Conservation (phyloP, 2,888 invertebrate genomes). For the Synergus japonicus region DNA sequence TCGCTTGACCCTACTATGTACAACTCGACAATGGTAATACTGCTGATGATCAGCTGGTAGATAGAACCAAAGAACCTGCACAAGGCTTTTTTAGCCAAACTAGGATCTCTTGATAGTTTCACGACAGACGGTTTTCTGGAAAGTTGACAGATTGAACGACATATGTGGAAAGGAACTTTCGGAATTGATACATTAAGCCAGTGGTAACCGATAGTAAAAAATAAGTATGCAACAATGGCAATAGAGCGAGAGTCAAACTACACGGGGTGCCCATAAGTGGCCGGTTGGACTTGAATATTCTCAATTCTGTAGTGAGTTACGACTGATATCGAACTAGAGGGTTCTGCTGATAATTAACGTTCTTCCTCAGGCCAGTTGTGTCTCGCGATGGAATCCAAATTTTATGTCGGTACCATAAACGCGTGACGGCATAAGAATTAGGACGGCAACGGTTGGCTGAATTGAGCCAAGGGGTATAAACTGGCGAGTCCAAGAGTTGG, state of each 20-base stretch:
- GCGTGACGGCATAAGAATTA: conserved; percentile 76
- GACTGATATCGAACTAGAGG: conserved; percentile 70
- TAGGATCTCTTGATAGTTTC: conserved; percentile 15
- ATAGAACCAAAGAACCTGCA: conserved; percentile 21
- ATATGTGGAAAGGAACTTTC: not conserved
- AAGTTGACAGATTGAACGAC: not conserved
- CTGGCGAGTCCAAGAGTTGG: conserved; percentile 54
- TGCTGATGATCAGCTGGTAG: conserved; percentile 42
- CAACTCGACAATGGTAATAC: conserved; percentile 48
- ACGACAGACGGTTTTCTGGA: not conserved
- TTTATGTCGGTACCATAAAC: conserved; percentile 76
- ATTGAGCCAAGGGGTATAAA: conserved; percentile 55
- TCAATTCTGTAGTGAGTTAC: conserved; percentile 70
- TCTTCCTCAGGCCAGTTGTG: conserved; percentile 61
- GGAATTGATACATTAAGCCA: not conserved
- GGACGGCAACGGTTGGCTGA: conserved; percentile 65
- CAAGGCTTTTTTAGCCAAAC: not conserved
- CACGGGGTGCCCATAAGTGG: conserved; percentile 55
- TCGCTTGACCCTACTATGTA: conserved; percentile 39
- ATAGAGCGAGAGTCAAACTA: conserved; percentile 32
- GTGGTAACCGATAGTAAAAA: conserved; percentile 44
- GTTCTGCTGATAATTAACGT: conserved; percentile 73
- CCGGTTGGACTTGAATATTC: conserved; percentile 54
- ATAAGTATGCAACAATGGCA: conserved; percentile 48
- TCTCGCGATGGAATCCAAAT: conserved; percentile 72